Evolutionary conservation across 2,113 vertebrate species (phyloP), one percentile per base, ranked within the genome.

Genomic region (Ciconia boyciana): DNA sequence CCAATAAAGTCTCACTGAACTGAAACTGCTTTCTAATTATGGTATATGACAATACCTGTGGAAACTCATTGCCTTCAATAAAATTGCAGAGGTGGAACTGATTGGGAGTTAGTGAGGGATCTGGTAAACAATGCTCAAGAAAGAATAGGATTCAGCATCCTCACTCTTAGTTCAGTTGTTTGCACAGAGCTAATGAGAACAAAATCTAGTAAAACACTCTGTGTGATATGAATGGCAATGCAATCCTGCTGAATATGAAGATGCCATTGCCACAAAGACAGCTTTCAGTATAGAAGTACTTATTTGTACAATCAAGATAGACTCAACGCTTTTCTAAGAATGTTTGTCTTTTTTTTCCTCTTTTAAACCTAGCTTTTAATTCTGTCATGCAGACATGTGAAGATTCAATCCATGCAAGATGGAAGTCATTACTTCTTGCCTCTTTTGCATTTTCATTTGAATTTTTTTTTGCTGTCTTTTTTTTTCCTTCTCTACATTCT

Each of bases 11-110:
- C 93, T 88, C 68, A 90, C 60, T 96, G 93, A 97, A 90, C 76
- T 93, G 91, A 97, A 92, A 92, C 91, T 81, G 64, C 87, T 91
- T 96, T 96, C 91, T 96, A 97, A 96, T 95, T 96, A 93, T 41
- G 70, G 79, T 70, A 25, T 88, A 74, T 92, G 89, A 86, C 91
- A 91, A 81, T 93, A 96, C 93, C 91, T 96, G 90, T 94, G 93
- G 87, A 96, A 96, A 94, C 64, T 60, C 89, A 87, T 95, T 95
- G 91, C 78, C 75, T 94, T 96, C 95, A 80, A 94, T 95, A 95
- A 95, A 96, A 86, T 66, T 93, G 90, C 68, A 96, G 81, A 93
- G 84, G 89, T 95, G 90, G 94, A 96, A 96, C 95, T 95, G 96
- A 96, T 95, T 95, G 84, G 78, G 71, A 93, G 87, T 96, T 94